Conservation (phyloP, 2,113 vertebrate species). For the Gila orcuttii region DNA sequence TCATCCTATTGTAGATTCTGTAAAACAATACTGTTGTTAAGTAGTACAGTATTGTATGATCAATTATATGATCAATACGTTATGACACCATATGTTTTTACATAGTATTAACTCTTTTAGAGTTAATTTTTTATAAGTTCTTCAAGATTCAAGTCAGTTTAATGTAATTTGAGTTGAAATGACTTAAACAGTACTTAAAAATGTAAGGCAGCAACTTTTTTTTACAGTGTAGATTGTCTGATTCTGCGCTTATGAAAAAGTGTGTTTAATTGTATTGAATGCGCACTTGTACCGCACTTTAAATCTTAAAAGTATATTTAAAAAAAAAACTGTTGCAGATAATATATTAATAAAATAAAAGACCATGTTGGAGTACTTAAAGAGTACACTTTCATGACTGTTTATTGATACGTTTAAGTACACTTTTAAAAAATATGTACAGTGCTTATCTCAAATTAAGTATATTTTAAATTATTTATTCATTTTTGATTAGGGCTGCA, state of each 20-base stretch:
- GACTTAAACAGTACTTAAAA: too few relatives aligned
- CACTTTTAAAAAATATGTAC: background rate
- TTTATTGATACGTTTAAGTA: background rate
- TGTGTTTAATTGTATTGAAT: background rate
- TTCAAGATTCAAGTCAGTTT: too few relatives aligned
- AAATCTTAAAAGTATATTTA: background rate
- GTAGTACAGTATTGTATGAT: too few relatives aligned
- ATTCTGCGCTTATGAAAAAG: background rate
- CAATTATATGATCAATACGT: too few relatives aligned
- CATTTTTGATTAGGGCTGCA: too few relatives aligned
- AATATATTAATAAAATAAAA: background rate
- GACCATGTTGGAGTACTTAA: background rate
- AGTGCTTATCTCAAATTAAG: background rate
- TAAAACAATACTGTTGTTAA: background rate
- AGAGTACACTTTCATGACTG: background rate
- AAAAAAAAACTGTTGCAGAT: background rate
- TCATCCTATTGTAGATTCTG: background rate
- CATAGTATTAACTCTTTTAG: too few relatives aligned
- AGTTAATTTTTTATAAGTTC: too few relatives aligned
- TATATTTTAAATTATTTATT: too few relatives aligned
- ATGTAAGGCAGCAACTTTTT: too few relatives aligned
- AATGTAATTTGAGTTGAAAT: too few relatives aligned
- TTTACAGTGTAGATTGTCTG: too few relatives aligned
- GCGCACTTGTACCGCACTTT: background rate
- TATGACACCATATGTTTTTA: too few relatives aligned